Base-by-base conservation (phyloP, 1,140 invertebrate genomes). In the Nylanderia fulva region DNA sequence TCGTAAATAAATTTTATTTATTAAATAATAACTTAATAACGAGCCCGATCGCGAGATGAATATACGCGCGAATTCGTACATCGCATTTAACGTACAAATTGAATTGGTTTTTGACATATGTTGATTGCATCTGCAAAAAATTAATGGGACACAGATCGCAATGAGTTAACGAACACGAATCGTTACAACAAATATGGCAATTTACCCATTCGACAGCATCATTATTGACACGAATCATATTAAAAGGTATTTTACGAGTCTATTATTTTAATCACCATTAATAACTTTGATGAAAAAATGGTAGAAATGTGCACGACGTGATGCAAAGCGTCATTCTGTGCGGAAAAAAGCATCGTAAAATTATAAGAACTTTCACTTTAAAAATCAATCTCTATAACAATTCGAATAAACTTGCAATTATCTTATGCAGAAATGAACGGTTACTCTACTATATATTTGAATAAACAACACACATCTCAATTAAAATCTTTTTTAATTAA, bases 41-140 rank as follows among this genome's bases (percentile, higher is more conserved):
- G 5, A 7, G 58, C 33, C 18, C 39, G 39, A 48, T 63, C 15
- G 58, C 45, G n/a, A 64, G 48, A 33, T 64, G 27, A 61, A 77
- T 64, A 76, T 63, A n/a, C n/a, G 27, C 39, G 27, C 74, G 52
- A 27, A 76, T 29, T 48, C 24, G 9, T 45, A 42, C 48, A 39
- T 24, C 18, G 71, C 48, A 13, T n/a, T n/a, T n/a, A n/a, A n/a
- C n/a, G 15, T 21, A 21, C 18, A 48, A 18, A 56, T 58, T 13
- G n/a, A 18, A 77, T 64, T 66, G 60, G 15, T 39, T 52, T 64
- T 77, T 77, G 75, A 77, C 21, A n/a, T 36, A 52, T 56, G 60
- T 66, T 42, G 76, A 80, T 80, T 68, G 45, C 42, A 68, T 79
- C 64, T 80, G 64, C 76, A 80, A 69, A 80, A n/a, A 80, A 69